Percentiles rank a stretch among this genome's conserved stretches.
Conservation (phyloP, 2,888 invertebrate species). For the Meliscaeva auricollis region DNA sequence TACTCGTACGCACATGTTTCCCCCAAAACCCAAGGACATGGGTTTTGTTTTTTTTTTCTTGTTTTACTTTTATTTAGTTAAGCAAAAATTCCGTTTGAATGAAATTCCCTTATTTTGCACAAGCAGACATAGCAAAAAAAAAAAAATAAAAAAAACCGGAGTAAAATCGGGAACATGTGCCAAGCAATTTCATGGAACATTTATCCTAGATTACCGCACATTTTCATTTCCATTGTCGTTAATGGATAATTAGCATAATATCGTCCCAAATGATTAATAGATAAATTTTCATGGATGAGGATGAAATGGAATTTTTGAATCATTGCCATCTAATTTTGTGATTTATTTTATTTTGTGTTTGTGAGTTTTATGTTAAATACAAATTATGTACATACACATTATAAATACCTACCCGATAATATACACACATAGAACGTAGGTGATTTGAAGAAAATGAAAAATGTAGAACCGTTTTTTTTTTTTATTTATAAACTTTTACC, state of each 20-base stretch:
- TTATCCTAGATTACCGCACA: conserved; percentile 60
- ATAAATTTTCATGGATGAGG: conserved; percentile 11
- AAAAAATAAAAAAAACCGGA: background rate
- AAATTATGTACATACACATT: too few species aligned
- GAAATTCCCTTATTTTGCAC: conserved; percentile 11
- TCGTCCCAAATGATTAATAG: conserved; percentile 55
- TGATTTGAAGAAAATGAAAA: too few species aligned
- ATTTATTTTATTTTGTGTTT: background rate
- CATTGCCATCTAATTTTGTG: background rate
- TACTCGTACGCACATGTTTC: conserved; percentile 12
- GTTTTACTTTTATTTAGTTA: conserved; percentile 23
- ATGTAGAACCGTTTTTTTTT: too few species aligned
- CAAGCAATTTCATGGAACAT: conserved; percentile 68
- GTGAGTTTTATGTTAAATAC: background rate
- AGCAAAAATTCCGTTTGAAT: conserved; percentile 21
- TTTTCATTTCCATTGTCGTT: conserved; percentile 52
- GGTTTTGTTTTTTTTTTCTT: too few species aligned
- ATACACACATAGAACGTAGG: too few species aligned
- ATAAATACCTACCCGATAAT: too few species aligned
- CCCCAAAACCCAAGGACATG: background rate
- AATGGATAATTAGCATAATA: conserved; percentile 69
- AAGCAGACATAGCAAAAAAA: background rate
- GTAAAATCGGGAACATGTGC: conserved; percentile 55
- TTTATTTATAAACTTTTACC: too few species aligned
- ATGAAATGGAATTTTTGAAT: conserved; percentile 27